Base-by-base conservation (phyloP, 2,888 invertebrate species). In the Cataglyphis altisquamis region DNA sequence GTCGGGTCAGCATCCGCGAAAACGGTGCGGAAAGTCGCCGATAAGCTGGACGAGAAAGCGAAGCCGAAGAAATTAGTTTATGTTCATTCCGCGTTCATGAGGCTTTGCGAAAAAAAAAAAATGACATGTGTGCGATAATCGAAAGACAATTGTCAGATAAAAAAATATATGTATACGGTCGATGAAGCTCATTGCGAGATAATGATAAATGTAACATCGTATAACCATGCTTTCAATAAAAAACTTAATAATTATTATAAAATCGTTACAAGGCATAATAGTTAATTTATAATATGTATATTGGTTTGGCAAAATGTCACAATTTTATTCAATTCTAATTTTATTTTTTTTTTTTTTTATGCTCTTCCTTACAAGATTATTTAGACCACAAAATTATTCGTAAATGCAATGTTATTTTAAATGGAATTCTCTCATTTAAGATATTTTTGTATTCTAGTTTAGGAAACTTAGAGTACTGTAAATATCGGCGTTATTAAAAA, bases 1-100 rank as follows among this genome's bases (percentile, higher is more conserved):
- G 55, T 75, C 41, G 82, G 80, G 73, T 77, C 86, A 70, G 77
- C 85, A 67, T 86, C 78, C 63, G 52, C 52, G 41, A 29, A 21
- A 39, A 83, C 12, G 62, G 52, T 21, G 25, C 60, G 18, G 70
- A 74, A 74, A 78, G 21, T 60, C 32, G 29, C 6, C 32, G 55
- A 48, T n/a, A 57, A 12, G n/a, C 68, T 64, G 68, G 60, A 39
- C 68, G 52, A 70, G 32, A n/a, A n/a, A 55, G 62, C 62, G 62
- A 78, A 21, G 48, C 32, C 48, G 52, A 18, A 70, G 72, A 78
- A 78, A 78, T 78, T 57, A 60, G 32, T 78, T 78, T 78, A 57
- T 10, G 57, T 32, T 8, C 57, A 21, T 68, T 29, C 25, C 66
- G 52, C n/a, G 39, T 75, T 3, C 21, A 36, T 36, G 67, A 48